Evolutionary conservation across 2,797 vertebrate genomes (phyloP), one percentile per base, ranked within the genome.

Genomic region (Petrocephalus schoutedeni): DNA sequence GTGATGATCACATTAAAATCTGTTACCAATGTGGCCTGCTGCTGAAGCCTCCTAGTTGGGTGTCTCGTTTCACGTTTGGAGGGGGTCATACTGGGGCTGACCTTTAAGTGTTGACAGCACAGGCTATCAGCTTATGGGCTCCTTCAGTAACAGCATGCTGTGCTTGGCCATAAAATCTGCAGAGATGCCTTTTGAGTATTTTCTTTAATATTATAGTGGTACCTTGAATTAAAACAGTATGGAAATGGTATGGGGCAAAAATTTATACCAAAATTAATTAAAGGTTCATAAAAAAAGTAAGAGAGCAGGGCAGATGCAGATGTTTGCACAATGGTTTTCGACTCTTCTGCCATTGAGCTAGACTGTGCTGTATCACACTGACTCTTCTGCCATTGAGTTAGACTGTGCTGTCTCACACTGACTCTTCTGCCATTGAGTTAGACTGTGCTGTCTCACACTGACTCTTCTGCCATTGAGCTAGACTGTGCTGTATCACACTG

Each of bases 101-200:
- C 71, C 71, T 77, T 77, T 77, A 45, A 45, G 36, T 77, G 71
- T 41, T 77, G 71, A 77, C 71, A 77, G 71, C 36, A 77, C 71
- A 8, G 71, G 16, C 36, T 19, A 7, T 77, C 71, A 36, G 71
- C 16, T 77, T 36, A 2, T 45, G 36, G 16, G 23, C 71, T 77
- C 16, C 71, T 77, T 77, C 16, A 16, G 6, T 41, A 45, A 36
- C 14, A 7, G 36, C 41, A 28, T 16, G 32, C 32, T 41, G 67
- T 74, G 32, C 36, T 19, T 41, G 67, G 14, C 67, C 32, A 36
- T 28, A 71, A 71, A 71, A 71, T 71, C 28, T 16, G 67, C 67
- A 36, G 28, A 71, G 67, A 71, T 36, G 4, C 32, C 14, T 71
- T 36, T 0, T 4, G 1, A 32, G 4, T 71, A 32, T 71, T 71